Percentiles rank a stretch among this genome's conserved stretches.
These are phyloP conservation scores for Sarotherodon lohbergeri DNA, from an alignment of 2,113 vertebrate species.

Conservation along the genomic window DNA sequence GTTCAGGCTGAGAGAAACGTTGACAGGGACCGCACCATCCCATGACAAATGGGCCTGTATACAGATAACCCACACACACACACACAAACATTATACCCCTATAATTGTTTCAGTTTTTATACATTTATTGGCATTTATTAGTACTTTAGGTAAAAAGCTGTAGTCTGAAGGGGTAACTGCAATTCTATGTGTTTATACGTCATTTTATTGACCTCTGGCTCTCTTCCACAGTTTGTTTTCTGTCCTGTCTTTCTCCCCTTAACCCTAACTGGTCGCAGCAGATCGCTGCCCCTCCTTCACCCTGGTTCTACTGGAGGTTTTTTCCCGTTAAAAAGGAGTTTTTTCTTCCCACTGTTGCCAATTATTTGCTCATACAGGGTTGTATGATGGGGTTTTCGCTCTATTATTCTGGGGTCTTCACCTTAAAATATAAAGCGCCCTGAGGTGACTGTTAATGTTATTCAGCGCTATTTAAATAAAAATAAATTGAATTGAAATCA, in stretches of 20 bases:
- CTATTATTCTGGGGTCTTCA: not conserved
- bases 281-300: not conserved
- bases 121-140: not conserved
- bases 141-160: not conserved
- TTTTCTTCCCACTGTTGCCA: not conserved
- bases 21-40: slow-evolving; percentile 64
- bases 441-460: not conserved
- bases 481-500: not conserved
- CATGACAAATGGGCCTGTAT: slow-evolving; percentile 71
- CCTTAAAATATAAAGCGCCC: rapidly evolving
- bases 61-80: not conserved
- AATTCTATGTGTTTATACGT: not conserved
- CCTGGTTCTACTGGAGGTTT: not conserved
- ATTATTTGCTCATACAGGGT: not conserved
- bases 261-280: not conserved
- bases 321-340: not conserved
- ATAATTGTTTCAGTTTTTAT: not conserved
- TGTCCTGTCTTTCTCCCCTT: not conserved
- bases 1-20: slow-evolving; percentile 67
- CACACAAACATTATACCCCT: not conserved
- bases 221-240: not conserved
- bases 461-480: not conserved
- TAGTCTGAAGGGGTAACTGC: not conserved
- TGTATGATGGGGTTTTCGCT: not conserved
- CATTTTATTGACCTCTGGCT: not conserved